Base-by-base conservation (phyloP, 37 sponge, comb jelly and placozoan species). In the Chondrilla cf. caribensis region DNA sequence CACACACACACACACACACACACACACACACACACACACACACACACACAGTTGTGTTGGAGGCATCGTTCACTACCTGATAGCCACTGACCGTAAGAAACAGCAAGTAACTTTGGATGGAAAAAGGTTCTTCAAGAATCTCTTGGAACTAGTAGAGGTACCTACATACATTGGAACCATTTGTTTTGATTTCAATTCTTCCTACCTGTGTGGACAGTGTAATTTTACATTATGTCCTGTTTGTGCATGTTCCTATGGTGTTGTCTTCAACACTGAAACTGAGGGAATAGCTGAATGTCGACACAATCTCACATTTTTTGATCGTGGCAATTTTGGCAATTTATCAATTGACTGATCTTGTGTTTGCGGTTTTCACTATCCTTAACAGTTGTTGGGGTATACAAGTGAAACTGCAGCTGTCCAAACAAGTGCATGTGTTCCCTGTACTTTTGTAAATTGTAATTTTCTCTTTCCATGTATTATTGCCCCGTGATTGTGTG, bases 81-180 rank as follows among this genome's bases (percentile, higher is more conserved):
- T 92, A 32, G 92, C 89, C 58, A 88, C 79, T 58, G 79, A 87
- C 41, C 58, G 68, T 57, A 82, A 78, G 70, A 88, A 68, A 6
- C 40, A 82, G 14, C 64, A 79, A 40, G n/a, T 92, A 28, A 88
- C 92, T 39, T 68, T 89, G 41, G 58, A 80, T 85, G 89, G 85
- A 38, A 60, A 78, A 54, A 84, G 51, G 11, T 85, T 66, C 70
- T 81, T 80, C 41, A 18, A 62, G 3, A 81, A 76, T 58, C 77
- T 85, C 54, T 77, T 76, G 0, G 78, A 66, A 0, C 85, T 89
- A 26, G 62, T 80, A 60, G 81, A 80, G 75, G 90, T 89, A n/a
- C 72, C n/a, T n/a, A n/a, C n/a, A n/a, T n/a, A n/a, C n/a, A n/a
- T n/a, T n/a, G n/a, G n/a, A n/a, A n/a, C n/a, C n/a, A n/a, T n/a